Base-by-base conservation (phyloP, 2,797 vertebrate species). In the Helarctos malayanus region DNA sequence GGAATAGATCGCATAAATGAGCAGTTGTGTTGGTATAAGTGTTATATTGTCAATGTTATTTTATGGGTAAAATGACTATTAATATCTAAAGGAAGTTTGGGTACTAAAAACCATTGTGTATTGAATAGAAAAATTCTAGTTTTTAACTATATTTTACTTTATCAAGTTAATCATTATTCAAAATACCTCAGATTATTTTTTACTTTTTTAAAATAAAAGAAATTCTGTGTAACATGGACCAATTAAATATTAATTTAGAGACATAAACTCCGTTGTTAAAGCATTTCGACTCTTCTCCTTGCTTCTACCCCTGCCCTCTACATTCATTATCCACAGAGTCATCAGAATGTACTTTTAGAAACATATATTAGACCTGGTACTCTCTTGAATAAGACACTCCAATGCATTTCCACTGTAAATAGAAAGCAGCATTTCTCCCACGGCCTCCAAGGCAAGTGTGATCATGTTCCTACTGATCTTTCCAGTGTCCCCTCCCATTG, bases 281-380 rank as follows among this genome's bases (percentile, higher is more conserved):
- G 25, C 0, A 11, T 35, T 41, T 96, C 47, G 75, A 65, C 7
- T 69, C 10, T 1, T 54, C 21, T 89, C 12, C 61, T 85, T 59
- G 5, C 47, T 89, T 87, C 61, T 78, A 29, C 3, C 23, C 21
- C 23, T 84, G 23, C 1, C 12, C 11, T 75, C 1, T 41, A 21
- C 3, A 29, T 92, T 69, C 32, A 80, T 80, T 84, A 79, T 56
- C 23, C 7, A 69, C 18, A 18, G 5, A 65, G 12, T 68, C 49
- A 73, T 79, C 56, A 83, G 41, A 78, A 16, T 56, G 61, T 95
- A 79, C 16, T 89, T 81, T 92, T 38, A 9, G 61, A 95, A 84
- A 45, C 11, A 32, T 63, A 78, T 84, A 78, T n/a, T 96, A 8
- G 10, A 73, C 15, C 19, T 25, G 21, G 61, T 79, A 91, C 16